Conservation (phyloP, 2,797 vertebrate genomes). For the Muraenolepis orangiensis region DNA sequence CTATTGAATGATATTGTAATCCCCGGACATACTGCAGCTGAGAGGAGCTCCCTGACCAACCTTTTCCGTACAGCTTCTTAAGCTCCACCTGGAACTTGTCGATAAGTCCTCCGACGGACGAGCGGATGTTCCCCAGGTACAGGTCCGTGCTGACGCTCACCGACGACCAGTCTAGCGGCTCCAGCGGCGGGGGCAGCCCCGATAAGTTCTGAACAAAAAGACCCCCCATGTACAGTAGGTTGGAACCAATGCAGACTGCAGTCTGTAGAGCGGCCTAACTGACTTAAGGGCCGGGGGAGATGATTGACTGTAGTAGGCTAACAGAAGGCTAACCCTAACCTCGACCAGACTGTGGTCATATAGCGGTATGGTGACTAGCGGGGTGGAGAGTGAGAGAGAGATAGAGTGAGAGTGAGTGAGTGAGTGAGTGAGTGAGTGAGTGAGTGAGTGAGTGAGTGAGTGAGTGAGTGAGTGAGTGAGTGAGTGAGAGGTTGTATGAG, state of each 20-base stretch:
- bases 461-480: no score
- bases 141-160: constrained; percentile 75
- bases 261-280: not conserved
- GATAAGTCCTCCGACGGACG: constrained; percentile 64
- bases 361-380: not conserved
- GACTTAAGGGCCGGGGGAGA: no score
- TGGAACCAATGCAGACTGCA: not conserved
- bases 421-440: no score
- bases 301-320: not conserved
- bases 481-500: no score
- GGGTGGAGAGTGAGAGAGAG: no score
- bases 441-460: no score
- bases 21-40: not conserved
- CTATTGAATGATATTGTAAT: not conserved
- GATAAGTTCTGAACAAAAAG: constrained; percentile 50
- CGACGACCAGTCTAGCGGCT: constrained; percentile 69
- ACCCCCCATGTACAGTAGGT: not conserved
- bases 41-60: constrained; percentile 39
- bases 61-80: constrained; percentile 72
- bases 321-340: not conserved
- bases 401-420: no score
- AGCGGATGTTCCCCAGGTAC: constrained; percentile 69
- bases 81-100: constrained; percentile 74
- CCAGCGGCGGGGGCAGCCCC: constrained; percentile 45
- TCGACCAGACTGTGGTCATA: no score